Percentiles rank a stretch among this genome's conserved stretches.
Evolutionary conservation across 2,888 invertebrate genomes (phyloP).

Genomic region (Apodemia zela): DNA sequence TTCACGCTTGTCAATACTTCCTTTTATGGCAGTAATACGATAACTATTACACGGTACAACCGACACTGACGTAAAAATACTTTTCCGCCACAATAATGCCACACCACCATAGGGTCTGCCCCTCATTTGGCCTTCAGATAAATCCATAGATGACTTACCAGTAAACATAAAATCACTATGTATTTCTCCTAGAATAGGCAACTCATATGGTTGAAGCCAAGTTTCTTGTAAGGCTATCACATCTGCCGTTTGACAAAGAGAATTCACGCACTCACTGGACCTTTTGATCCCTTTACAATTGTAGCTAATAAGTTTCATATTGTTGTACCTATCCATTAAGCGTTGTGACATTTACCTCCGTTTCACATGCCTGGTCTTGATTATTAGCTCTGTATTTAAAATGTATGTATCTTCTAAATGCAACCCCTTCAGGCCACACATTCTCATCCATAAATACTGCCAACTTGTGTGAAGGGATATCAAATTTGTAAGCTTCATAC

Average conservation of each 20-base stretch:
- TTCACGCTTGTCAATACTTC: background rate
- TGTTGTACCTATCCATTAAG: no score
- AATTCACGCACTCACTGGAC: background rate
- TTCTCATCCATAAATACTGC: no score
- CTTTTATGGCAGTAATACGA: background rate
- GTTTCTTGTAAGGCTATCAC: background rate
- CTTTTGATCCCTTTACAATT: no score
- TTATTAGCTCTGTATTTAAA: no score
- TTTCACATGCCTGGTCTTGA: no score
- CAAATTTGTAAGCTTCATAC: no score
- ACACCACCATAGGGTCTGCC: background rate
- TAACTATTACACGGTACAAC: background rate
- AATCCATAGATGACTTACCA: background rate
- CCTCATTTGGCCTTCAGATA: background rate
- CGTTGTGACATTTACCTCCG: no score
- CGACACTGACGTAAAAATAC: background rate
- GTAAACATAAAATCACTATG: background rate
- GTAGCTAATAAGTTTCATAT: no score
- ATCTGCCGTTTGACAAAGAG: background rate
- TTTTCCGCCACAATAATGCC: background rate
- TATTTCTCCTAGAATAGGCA: background rate
- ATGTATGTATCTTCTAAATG: no score
- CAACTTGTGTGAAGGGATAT: no score
- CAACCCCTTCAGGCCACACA: no score
- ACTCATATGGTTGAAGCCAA: no score